Conservation (phyloP, 2,113 vertebrate species). For the Malurus elegans region DNA sequence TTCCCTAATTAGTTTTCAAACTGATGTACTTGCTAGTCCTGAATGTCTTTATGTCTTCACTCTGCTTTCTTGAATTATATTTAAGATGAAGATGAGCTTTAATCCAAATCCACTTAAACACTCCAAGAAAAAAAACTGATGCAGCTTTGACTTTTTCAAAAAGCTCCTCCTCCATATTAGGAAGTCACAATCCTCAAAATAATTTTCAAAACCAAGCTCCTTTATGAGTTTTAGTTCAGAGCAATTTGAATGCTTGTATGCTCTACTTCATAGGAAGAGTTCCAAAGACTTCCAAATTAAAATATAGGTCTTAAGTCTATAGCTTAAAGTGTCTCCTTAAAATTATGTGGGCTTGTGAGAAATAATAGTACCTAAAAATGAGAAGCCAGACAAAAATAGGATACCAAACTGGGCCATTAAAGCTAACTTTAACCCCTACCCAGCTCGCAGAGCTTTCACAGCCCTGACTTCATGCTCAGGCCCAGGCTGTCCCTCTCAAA, state of each 20-base stretch:
- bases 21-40: background rate
- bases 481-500: background rate
- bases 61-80: background rate
- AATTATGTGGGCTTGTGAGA: background rate
- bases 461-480: background rate
- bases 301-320: background rate
- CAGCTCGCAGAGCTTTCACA: background rate
- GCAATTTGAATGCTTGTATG: background rate
- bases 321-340: background rate
- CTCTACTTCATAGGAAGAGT: background rate
- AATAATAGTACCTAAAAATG: background rate
- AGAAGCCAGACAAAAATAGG: background rate
- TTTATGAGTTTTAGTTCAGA: background rate
- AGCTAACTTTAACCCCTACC: background rate
- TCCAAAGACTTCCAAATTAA: background rate
- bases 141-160: background rate
- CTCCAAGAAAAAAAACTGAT: background rate
- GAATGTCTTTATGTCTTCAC: background rate
- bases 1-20: conserved; percentile 32
- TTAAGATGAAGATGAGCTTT: background rate
- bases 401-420: background rate
- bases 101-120: conserved; percentile 3
- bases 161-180: background rate
- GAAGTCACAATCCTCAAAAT: background rate
- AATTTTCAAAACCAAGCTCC: background rate